Evolutionary conservation across 2,888 invertebrate genomes (phyloP).

Genomic region (Coelinius sp.): DNA sequence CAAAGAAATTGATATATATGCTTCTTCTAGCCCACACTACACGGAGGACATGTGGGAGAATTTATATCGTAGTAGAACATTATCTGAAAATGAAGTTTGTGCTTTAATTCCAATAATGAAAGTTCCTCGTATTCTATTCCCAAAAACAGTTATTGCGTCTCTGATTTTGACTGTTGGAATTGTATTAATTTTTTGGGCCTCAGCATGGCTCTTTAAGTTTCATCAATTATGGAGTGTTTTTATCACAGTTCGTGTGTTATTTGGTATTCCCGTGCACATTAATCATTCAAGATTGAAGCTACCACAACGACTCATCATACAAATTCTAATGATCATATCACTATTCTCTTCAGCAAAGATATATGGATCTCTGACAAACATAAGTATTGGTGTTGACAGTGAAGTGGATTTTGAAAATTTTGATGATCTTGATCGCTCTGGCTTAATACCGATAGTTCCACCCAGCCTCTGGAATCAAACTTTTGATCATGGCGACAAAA

Average conservation of each 20-base stretch:
- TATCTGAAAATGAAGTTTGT: slow-evolving; percentile 39
- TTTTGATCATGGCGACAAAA: slow-evolving; percentile 18
- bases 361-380: slow-evolving; percentile 40
- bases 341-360: slow-evolving; percentile 40
- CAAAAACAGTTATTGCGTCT: background rate
- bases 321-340: slow-evolving; percentile 40
- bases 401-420: slow-evolving; percentile 34
- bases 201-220: slow-evolving; percentile 31
- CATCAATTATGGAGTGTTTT: slow-evolving; percentile 36
- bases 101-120: slow-evolving; percentile 42
- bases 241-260: slow-evolving; percentile 32
- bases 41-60: background rate
- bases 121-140: background rate
- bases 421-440: slow-evolving; percentile 42
- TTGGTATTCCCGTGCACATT: slow-evolving; percentile 33
- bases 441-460: slow-evolving; percentile 35
- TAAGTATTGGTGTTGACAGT: slow-evolving; percentile 20
- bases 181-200: slow-evolving; percentile 22
- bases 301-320: slow-evolving; percentile 41
- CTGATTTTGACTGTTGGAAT: slow-evolving; percentile 27
- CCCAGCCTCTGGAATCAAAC: slow-evolving; percentile 27
- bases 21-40: slow-evolving; percentile 31
- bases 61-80: slow-evolving; percentile 22
- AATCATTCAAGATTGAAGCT: background rate
- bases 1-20: slow-evolving; percentile 38